Percentiles rank a stretch among this genome's conserved stretches.
These are phyloP conservation scores for Drosophila multiciliata DNA, from an alignment of 2,888 invertebrate species.

Conservation along the genomic window DNA sequence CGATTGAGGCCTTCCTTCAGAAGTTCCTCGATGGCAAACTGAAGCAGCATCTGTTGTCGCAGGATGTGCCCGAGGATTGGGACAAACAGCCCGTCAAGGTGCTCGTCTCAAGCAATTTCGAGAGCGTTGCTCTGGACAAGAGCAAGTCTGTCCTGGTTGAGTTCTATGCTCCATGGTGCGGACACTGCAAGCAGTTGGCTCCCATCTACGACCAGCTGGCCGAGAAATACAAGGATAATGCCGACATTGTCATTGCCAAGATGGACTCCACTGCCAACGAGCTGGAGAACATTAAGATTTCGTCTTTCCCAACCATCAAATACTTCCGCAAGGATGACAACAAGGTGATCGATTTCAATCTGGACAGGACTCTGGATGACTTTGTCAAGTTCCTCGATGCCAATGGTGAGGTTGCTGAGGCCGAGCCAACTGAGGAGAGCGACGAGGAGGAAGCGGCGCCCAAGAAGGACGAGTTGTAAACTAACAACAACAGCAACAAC, in stretches of 20 bases:
- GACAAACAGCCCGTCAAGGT: slow-evolving; percentile 96
- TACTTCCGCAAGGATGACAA: slow-evolving; percentile 97
- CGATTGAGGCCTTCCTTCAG: slow-evolving; percentile 90
- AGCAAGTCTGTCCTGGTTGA: slow-evolving; percentile 97
- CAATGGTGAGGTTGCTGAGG: slow-evolving; percentile 91
- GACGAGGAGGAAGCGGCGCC: slow-evolving; percentile 82
- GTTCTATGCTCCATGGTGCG: slow-evolving; percentile 99
- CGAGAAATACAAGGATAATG: slow-evolving; percentile 94
- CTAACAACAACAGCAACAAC: slow-evolving; percentile 42
- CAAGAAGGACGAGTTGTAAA: slow-evolving; percentile 85
- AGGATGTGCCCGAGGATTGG: slow-evolving; percentile 98
- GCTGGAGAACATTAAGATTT: slow-evolving; percentile 97
- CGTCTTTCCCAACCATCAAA: slow-evolving; percentile 97
- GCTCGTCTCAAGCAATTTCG: slow-evolving; percentile 98
- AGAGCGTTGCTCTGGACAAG: slow-evolving; percentile 94
- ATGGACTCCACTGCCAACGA: slow-evolving; percentile 99
- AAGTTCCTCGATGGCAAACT: slow-evolving; percentile 96
- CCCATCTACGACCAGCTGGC: slow-evolving; percentile 98
- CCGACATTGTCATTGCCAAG: slow-evolving; percentile 96
- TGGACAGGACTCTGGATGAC: slow-evolving; percentile 97
- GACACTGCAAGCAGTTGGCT: slow-evolving; percentile 98
- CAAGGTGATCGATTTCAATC: slow-evolving; percentile 95
- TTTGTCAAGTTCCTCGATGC: slow-evolving; percentile 97
- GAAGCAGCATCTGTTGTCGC: slow-evolving; percentile 97
- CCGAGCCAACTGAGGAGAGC: slow-evolving; percentile 82